Evolutionary conservation across 2,113 vertebrate genomes (phyloP).

Genomic region (Ammodytes dubius): DNA sequence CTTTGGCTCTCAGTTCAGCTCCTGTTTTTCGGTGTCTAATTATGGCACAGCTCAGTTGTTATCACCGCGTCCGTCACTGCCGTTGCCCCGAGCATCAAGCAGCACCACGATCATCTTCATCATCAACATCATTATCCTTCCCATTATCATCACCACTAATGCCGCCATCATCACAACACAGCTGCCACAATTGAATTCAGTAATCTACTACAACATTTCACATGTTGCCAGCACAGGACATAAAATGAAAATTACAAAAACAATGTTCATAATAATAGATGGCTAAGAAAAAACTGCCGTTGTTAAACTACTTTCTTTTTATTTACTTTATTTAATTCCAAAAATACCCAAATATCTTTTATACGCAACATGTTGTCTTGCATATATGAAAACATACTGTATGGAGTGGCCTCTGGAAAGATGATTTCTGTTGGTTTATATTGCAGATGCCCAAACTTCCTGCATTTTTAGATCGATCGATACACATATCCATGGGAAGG

Average conservation of each 20-base stretch:
- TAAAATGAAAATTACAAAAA: constrained; percentile 17
- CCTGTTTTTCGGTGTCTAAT: constrained; percentile 8
- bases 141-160: constrained; percentile 34
- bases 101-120: constrained; percentile 30
- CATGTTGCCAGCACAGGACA: constrained; percentile 11
- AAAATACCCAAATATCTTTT: neutral
- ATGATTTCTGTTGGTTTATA: neutral
- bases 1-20: constrained; percentile 17
- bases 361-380: neutral
- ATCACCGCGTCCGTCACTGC: constrained; percentile 41
- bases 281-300: too few species aligned
- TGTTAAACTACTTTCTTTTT: too few species aligned
- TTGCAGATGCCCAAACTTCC: neutral
- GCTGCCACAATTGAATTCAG: constrained; percentile 25
- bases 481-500: neutral
- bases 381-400: neutral
- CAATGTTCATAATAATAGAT: neutral
- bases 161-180: constrained; percentile 36
- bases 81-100: constrained; percentile 31
- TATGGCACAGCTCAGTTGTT: constrained; percentile 33
- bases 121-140: constrained; percentile 26
- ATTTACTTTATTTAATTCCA: neutral
- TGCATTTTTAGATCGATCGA: constrained; percentile 19
- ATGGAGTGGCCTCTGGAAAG: neutral
- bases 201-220: constrained; percentile 8